A percentile compares a stretch with the other conserved stretches of the same genome.
phyloP scores from a whole-genome alignment of 2,888 invertebrate genomes.

The Marasmarcha lunaedactyla region DNA sequence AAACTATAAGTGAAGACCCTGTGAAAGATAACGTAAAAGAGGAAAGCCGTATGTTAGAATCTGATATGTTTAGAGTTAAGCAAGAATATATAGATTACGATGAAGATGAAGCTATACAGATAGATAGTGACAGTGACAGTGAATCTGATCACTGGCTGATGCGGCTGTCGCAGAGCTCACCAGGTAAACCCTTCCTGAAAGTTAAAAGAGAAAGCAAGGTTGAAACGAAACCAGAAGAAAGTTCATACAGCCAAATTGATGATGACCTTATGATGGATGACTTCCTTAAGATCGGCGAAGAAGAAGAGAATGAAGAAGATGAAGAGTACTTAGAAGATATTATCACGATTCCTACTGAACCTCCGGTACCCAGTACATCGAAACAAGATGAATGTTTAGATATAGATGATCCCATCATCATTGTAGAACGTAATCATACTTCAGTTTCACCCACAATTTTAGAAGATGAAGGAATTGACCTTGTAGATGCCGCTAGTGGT shows the following conservation, averaged over 20 bases:
- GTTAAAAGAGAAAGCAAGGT: constrained; percentile 18
- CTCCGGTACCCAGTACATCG: background rate
- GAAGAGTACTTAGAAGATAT: constrained; percentile 15
- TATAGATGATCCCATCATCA: too few relatives aligned
- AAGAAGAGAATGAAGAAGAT: constrained; percentile 18
- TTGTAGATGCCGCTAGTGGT: background rate
- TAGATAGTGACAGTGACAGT: constrained; percentile 62
- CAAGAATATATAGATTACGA: constrained; percentile 48
- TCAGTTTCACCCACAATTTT: background rate
- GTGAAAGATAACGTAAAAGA: constrained; percentile 16
- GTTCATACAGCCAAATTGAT: constrained; percentile 55
- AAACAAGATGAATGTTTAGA: background rate
- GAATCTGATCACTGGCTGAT: constrained; percentile 62
- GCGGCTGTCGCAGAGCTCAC: constrained; percentile 64
- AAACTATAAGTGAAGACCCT: constrained; percentile 22
- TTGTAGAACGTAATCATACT: background rate
- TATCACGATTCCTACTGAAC: constrained; percentile 6
- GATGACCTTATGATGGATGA: constrained; percentile 20
- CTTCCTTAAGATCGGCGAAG: constrained; percentile 15
- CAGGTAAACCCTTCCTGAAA: constrained; percentile 41
- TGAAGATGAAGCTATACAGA: constrained; percentile 35
- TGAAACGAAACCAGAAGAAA: constrained; percentile 29
- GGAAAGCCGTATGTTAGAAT: constrained; percentile 32
- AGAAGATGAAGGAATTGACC: background rate
- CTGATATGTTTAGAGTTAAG: constrained; percentile 49